These are phyloP conservation scores for Microcebus tavaratra DNA, from an alignment of 2,113 vertebrate species.

Conservation along the genomic window DNA sequence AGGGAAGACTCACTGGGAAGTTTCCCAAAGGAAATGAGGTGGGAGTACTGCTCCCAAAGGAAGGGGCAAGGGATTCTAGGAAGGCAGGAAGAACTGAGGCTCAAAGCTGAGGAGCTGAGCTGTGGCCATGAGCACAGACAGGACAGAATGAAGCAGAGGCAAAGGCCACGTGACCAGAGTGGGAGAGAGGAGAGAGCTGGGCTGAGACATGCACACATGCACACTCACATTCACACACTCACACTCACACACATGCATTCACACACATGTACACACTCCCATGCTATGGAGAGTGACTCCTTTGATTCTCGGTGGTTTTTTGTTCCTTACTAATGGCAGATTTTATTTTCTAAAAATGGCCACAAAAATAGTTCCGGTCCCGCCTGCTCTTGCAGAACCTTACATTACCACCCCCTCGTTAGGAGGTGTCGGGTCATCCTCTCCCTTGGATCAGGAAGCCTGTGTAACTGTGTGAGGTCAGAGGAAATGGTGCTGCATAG, in stretches of 20 bases:
- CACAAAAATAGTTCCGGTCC: background rate
- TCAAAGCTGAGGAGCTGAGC: background rate
- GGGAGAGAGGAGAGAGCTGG: background rate
- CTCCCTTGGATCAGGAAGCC: background rate
- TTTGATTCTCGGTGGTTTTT: background rate
- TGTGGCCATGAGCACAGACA: background rate
- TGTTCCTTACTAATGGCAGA: background rate
- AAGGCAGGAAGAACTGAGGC: background rate
- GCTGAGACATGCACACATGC: background rate
- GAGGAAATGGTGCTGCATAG: background rate
- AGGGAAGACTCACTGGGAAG: background rate
- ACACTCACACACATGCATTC: too few species aligned
- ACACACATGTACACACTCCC: too few species aligned
- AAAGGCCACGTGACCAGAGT: background rate
- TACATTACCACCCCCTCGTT: background rate
- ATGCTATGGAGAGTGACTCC: background rate
- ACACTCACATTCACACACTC: background rate
- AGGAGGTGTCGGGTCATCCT: background rate
- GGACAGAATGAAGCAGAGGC: background rate
- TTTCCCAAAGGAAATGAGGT: background rate
- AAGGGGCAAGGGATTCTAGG: background rate
- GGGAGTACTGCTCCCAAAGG: background rate
- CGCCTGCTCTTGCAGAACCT: background rate
- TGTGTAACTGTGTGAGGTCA: background rate
- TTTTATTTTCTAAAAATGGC: background rate